phyloP scores from a whole-genome alignment of 2,888 invertebrate species.

The Oscheius sp. region DNA sequence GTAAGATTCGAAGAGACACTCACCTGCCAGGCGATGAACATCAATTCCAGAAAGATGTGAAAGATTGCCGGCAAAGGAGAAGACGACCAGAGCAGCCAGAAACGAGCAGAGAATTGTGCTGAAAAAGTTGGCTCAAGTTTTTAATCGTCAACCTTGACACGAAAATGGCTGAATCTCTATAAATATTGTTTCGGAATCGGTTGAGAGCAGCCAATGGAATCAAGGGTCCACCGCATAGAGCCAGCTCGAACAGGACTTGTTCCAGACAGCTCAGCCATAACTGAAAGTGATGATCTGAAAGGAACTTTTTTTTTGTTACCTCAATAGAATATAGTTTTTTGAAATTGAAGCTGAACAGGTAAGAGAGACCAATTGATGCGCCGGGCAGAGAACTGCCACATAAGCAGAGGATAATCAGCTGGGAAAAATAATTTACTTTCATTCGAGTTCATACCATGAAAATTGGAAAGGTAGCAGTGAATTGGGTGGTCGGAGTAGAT shows the following conservation, averaged over 20 bases:
- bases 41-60: constrained; percentile 57
- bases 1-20: constrained; percentile 1
- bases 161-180: constrained; percentile 67
- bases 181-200: constrained; percentile 70
- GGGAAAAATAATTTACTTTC: constrained; percentile 25
- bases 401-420: constrained; percentile 67
- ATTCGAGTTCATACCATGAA: constrained; percentile 49
- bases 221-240: constrained; percentile 73
- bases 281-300: constrained; percentile 51
- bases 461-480: constrained; percentile 71
- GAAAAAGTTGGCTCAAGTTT: constrained; percentile 18
- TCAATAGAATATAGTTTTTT: constrained; percentile 2
- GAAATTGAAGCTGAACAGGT: constrained; percentile 18
- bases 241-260: constrained; percentile 75
- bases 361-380: constrained; percentile 65
- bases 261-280: constrained; percentile 75
- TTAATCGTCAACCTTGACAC: constrained; percentile 59
- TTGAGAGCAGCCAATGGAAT: constrained; percentile 71
- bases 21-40: constrained; percentile 58
- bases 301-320: constrained; percentile 1
- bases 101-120: constrained; percentile 67
- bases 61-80: constrained; percentile 69
- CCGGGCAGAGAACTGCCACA: constrained; percentile 70
- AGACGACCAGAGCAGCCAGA: constrained; percentile 70
- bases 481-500: constrained; percentile 75